Base-by-base conservation (phyloP, 1,140 invertebrate genomes). In the Trypoxylus dichotomus region DNA sequence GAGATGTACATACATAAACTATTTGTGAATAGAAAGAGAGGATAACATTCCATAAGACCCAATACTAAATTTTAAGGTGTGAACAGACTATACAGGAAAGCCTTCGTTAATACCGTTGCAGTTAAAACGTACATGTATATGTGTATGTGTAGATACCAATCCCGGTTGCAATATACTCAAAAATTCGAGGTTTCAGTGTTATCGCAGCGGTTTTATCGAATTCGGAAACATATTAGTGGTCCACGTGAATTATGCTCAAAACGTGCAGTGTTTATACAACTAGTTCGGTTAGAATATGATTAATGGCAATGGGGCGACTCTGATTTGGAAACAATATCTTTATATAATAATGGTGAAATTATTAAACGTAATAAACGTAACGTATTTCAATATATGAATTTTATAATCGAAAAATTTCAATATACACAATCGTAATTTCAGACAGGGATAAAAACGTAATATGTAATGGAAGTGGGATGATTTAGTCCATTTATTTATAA, bases 181-280 rank as follows among this genome's bases (percentile, higher is more conserved):
- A 47, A 47, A 47, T 47, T 13, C n/a, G 13, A 47, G 1, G 43
- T n/a, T 47, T 19, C 43, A 13, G 13, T 47, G 43, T 19, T 47
- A 47, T 47, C 25, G 21, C n/a, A n/a, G 21, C 25, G 25, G 25
- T 63, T 63, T 63, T 63, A 63, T 63, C 21, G 60, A 63, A 63
- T 11, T 63, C 60, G 60, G 60, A 63, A 63, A 63, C 60, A 27
- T 63, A 63, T 63, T 63, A 63, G 60, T 27, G 60, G 60, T 63
- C 19, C n/a, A 24, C 60, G n/a, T 21, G 25, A 63, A 24, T 63
- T 27, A 63, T 25, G 24, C 19, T 27, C 25, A 3, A 25, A 63
- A 11, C 60, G 60, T 11, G 25, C 21, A 24, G 6, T 27, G 60
- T 63, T 63, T 63, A 63, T 19, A 24, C 19, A 63, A 11, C 60